These are phyloP conservation scores for Bombus turneri DNA, from an alignment of 1,140 invertebrate species.

Conservation along the genomic window DNA sequence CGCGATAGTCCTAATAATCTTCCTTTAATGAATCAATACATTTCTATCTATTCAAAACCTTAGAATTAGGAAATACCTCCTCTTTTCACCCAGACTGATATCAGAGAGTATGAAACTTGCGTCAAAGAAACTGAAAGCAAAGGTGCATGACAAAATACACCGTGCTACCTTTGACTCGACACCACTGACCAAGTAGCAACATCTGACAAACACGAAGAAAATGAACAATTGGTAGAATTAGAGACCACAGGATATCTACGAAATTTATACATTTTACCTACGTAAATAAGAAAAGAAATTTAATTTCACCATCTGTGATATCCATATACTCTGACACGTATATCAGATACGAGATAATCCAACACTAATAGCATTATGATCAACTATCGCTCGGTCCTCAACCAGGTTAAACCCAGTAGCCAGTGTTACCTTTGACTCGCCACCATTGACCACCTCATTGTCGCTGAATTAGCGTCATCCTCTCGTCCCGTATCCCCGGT, in stretches of 20 bases:
- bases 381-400: too few relatives aligned
- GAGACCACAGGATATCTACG: too few relatives aligned
- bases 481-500: conserved; percentile 33
- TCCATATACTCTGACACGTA: too few relatives aligned
- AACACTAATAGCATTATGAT: too few relatives aligned
- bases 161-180: conserved; percentile 43
- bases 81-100: background rate
- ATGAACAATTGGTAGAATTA: too few relatives aligned
- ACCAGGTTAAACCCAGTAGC: conserved; percentile 3
- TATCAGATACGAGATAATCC: too few relatives aligned
- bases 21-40: background rate
- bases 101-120: background rate
- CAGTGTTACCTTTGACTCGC: conserved; percentile 47
- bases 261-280: too few relatives aligned
- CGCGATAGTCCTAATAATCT: background rate
- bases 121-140: background rate
- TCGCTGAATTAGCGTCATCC: conserved; percentile 59
- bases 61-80: background rate
- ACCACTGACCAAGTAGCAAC: conserved; percentile 23
- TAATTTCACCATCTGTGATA: too few relatives aligned
- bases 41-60: background rate
- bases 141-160: background rate
- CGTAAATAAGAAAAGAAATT: too few relatives aligned
- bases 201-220: too few relatives aligned
- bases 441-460: conserved; percentile 52